These are phyloP conservation scores for Orussus abietinus DNA, from an alignment of 1,140 invertebrate species.

Conservation along the genomic window DNA sequence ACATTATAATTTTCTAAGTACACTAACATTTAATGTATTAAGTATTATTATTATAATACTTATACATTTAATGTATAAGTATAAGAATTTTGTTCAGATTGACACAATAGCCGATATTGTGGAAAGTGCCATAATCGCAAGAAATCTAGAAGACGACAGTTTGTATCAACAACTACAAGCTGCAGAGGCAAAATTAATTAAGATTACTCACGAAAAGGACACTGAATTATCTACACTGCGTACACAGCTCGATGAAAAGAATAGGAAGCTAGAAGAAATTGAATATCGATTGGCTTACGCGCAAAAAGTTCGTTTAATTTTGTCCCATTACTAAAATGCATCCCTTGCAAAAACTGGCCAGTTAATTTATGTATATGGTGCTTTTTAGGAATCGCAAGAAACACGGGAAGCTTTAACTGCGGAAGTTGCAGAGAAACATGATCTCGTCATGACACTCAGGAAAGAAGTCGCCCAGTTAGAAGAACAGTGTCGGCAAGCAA, in stretches of 20 bases:
- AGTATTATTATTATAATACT: too few relatives aligned
- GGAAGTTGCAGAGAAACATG: slow-evolving; percentile 54
- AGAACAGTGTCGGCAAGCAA: slow-evolving; percentile 46
- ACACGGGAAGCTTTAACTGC: slow-evolving; percentile 47
- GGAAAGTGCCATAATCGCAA: slow-evolving; percentile 28
- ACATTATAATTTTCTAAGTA: too few relatives aligned
- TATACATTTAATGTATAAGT: too few relatives aligned
- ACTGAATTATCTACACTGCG: slow-evolving; percentile 24
- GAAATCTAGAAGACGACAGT: slow-evolving; percentile 26
- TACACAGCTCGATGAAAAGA: slow-evolving; percentile 32
- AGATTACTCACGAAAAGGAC: slow-evolving; percentile 22
- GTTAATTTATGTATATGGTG: too few relatives aligned
- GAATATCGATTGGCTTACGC: slow-evolving; percentile 25
- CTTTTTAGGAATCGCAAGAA: slow-evolving; percentile 40
- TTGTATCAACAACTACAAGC: slow-evolving; percentile 28
- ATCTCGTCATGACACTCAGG: slow-evolving; percentile 41
- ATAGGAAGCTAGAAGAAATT: slow-evolving; percentile 27
- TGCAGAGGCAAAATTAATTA: slow-evolving; percentile 23
- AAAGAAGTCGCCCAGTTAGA: slow-evolving; percentile 46
- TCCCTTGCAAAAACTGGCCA: too few relatives aligned
- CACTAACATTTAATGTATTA: too few relatives aligned
- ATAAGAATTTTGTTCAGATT: too few relatives aligned
- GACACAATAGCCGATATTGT: slow-evolving; percentile 28
- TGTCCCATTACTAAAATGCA: neutral
- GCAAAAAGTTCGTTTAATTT: slow-evolving; percentile 38